Conservation (phyloP, 2,797 vertebrate genomes). For the Psittacula echo region DNA sequence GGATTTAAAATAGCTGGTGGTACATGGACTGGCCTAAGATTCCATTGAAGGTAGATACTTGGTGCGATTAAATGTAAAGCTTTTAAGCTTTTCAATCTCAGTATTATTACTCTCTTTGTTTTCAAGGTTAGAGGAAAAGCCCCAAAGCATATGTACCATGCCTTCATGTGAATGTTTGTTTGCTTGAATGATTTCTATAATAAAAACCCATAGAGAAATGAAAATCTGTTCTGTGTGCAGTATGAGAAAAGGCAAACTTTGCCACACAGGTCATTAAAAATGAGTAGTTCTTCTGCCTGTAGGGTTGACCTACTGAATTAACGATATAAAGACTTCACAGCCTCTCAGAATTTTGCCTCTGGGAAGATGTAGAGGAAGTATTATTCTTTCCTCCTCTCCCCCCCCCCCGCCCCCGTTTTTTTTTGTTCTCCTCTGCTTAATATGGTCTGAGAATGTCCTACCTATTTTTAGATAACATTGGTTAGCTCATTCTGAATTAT, state of each 20-base stretch:
- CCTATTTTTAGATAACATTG: neutral
- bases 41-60: neutral
- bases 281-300: neutral
- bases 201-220: neutral
- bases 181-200: neutral
- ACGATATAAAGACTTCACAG: neutral
- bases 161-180: neutral
- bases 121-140: neutral
- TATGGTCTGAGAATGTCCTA: neutral
- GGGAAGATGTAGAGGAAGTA: neutral
- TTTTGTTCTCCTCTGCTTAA: neutral
- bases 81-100: neutral
- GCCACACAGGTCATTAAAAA: neutral
- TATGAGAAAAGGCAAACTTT: neutral
- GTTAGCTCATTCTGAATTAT: neutral
- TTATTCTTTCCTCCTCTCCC: neutral
- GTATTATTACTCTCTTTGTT: neutral
- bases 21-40: neutral
- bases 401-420: no score
- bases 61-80: neutral
- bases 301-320: neutral
- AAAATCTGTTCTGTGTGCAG: neutral
- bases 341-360: neutral
- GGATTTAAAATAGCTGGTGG: neutral
- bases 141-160: fast-evolving